Percentiles rank a stretch among this genome's conserved stretches.
Evolutionary conservation across 2,888 invertebrate genomes (phyloP).

Genomic region (Platypus cylindrus): DNA sequence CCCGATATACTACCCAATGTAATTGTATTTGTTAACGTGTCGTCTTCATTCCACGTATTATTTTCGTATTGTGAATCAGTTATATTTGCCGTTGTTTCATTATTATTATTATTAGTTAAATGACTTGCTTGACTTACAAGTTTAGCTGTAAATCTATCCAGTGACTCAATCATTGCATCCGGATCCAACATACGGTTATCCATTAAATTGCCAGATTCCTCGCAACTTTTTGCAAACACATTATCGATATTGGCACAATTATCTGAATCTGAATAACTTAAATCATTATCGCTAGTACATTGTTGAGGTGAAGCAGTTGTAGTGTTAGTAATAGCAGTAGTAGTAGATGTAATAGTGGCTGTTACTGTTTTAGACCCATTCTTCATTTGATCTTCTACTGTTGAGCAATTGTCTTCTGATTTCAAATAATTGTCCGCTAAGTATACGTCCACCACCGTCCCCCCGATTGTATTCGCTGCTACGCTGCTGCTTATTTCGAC

Average conservation of each 20-base stretch:
- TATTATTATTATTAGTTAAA: constrained; percentile 37
- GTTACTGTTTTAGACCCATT: constrained; percentile 44
- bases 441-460: constrained; percentile 6
- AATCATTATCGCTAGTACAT: constrained; percentile 16
- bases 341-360: too few relatives aligned
- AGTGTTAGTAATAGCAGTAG: too few relatives aligned
- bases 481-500: constrained; percentile 10
- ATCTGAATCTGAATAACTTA: constrained; percentile 14
- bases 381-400: constrained; percentile 30
- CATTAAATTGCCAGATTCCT: constrained; percentile 22
- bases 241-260: constrained; percentile 18
- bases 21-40: constrained; percentile 62
- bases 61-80: constrained; percentile 30
- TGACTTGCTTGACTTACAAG: constrained; percentile 53
- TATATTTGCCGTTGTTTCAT: constrained; percentile 12
- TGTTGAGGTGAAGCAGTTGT: too few relatives aligned
- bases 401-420: constrained; percentile 29
- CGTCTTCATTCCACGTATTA: constrained; percentile 74
- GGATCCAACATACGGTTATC: constrained; percentile 42
- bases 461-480: constrained; percentile 6
- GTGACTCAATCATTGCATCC: constrained; percentile 54
- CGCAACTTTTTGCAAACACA: constrained; percentile 27
- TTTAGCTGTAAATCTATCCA: constrained; percentile 48
- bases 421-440: constrained; percentile 33
- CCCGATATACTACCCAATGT: constrained; percentile 73